A percentile compares a stretch with the other conserved stretches of the same genome.
Conservation (phyloP, 2,888 invertebrate genomes). For the Cantharis lateralis region DNA sequence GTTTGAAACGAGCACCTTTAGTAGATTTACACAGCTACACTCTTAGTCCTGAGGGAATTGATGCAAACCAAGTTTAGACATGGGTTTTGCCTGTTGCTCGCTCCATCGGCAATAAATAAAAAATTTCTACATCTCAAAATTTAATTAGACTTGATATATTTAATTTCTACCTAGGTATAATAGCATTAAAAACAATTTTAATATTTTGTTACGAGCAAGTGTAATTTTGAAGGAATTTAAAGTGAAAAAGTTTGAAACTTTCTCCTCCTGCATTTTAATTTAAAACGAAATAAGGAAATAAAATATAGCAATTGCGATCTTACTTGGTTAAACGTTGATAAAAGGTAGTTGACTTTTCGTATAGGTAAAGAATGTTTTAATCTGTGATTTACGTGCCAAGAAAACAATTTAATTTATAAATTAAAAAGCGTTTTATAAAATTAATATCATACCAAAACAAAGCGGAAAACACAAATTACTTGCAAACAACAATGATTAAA, state of each 20-base stretch:
- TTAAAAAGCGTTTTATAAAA: constrained; percentile 44
- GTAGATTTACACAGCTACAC: constrained; percentile 26
- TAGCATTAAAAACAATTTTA: neutral
- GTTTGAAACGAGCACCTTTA: constrained; percentile 35
- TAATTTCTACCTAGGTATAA: neutral
- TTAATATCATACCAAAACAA: constrained; percentile 42
- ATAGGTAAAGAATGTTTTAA: constrained; percentile 27
- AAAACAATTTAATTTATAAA: constrained; percentile 39
- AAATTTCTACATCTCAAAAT: neutral
- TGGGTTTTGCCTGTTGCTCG: neutral
- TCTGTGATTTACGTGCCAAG: constrained; percentile 21
- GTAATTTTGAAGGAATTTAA: neutral
- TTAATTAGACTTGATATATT: neutral
- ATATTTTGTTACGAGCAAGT: neutral
- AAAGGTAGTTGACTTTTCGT: constrained; percentile 17
- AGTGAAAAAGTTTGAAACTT: neutral
- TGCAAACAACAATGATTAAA: constrained; percentile 51
- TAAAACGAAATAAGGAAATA: neutral
- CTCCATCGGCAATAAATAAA: neutral
- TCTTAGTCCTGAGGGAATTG: constrained; percentile 8
- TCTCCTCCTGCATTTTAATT: neutral
- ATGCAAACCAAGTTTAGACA: neutral
- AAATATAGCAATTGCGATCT: neutral
- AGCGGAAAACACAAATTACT: constrained; percentile 45
- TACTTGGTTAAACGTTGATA: neutral